Conservation (phyloP, 2,113 vertebrate genomes). For the Indicator maculatus region DNA sequence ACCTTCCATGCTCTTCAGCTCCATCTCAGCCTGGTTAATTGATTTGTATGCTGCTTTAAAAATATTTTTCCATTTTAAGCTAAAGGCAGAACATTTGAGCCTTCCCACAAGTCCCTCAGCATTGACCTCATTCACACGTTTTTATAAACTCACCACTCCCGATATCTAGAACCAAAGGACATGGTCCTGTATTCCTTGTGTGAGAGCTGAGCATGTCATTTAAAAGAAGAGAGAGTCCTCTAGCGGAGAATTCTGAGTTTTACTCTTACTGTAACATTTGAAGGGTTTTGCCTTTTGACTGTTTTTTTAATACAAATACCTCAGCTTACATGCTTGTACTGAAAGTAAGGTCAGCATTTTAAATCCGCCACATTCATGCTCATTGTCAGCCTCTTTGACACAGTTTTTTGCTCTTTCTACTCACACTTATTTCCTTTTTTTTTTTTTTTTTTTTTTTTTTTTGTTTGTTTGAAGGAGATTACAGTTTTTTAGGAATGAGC, state of each 20-base stretch:
- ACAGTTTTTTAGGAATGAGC: not conserved
- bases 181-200: no score
- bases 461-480: not conserved
- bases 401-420: not conserved
- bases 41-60: constrained; percentile 30
- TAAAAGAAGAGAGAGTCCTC: constrained; percentile 62
- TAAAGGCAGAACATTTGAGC: not conserved
- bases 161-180: not conserved
- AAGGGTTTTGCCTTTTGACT: not conserved
- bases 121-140: constrained; percentile 12
- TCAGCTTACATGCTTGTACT: not conserved
- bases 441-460: not conserved
- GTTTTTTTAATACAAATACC: not conserved
- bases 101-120: not conserved
- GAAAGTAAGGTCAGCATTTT: not conserved
- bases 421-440: accelerated
- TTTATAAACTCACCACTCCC: not conserved
- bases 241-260: constrained; percentile 9
- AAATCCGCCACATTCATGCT: not conserved
- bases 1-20: not conserved
- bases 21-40: constrained; percentile 27
- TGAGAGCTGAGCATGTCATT: not conserved
- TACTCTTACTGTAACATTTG: not conserved
- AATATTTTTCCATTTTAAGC: constrained; percentile 14
- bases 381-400: not conserved